phyloP scores from a whole-genome alignment of 2,113 vertebrate genomes.

The Camelus bactrianus region DNA sequence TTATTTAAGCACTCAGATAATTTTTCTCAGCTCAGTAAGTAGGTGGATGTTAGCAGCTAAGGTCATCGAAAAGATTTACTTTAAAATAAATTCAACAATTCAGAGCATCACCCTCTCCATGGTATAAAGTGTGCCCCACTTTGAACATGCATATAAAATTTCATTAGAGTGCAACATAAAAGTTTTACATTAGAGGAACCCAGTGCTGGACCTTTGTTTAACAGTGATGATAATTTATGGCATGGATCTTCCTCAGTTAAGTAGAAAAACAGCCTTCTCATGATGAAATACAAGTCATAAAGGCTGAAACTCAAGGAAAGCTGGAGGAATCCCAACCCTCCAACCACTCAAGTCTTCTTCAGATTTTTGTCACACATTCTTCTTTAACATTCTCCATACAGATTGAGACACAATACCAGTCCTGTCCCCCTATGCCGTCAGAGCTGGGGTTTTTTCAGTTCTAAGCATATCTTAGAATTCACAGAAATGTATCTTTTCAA shows the following conservation, averaged over 20 bases:
- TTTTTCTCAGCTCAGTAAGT: slow-evolving; percentile 72
- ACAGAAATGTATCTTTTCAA: slow-evolving; percentile 11
- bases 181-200: slow-evolving; percentile 81
- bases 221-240: slow-evolving; percentile 80
- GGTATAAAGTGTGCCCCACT: slow-evolving; percentile 56
- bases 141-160: slow-evolving; percentile 80
- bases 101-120: slow-evolving; percentile 42
- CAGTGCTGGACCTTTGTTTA: slow-evolving; percentile 82
- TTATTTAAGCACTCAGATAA: slow-evolving; percentile 52
- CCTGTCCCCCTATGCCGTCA: neutral
- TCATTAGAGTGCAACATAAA: slow-evolving; percentile 81
- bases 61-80: slow-evolving; percentile 76
- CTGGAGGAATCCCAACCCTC: slow-evolving; percentile 76
- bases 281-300: slow-evolving; percentile 80
- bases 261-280: slow-evolving; percentile 82
- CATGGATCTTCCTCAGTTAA: slow-evolving; percentile 68
- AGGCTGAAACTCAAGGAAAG: slow-evolving; percentile 76
- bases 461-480: slow-evolving; percentile 18
- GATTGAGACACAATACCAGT: slow-evolving; percentile 42
- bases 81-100: slow-evolving; percentile 73
- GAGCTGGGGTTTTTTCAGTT: neutral
- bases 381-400: slow-evolving; percentile 17
- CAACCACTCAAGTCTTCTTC: slow-evolving; percentile 61
- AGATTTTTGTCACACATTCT: slow-evolving; percentile 73
- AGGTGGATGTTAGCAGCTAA: slow-evolving; percentile 69